Percentiles rank a stretch among this genome's conserved stretches.
These are phyloP conservation scores for Orthosia incerta DNA, from an alignment of 2,888 invertebrate genomes.

Conservation along the genomic window DNA sequence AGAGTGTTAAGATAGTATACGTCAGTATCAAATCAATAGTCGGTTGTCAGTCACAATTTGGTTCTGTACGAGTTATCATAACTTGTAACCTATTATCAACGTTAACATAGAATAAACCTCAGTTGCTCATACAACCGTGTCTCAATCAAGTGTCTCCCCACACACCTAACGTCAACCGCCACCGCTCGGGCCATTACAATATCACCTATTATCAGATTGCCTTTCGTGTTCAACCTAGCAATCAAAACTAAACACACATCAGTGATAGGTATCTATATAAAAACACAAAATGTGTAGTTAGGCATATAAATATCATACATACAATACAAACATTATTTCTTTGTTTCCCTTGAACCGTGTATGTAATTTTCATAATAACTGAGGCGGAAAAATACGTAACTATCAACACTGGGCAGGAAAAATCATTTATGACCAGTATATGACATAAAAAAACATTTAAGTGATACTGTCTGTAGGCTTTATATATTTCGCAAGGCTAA, in stretches of 20 bases:
- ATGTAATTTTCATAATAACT: constrained; percentile 15
- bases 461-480: not conserved
- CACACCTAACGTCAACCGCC: too few relatives aligned
- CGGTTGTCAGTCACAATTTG: too few relatives aligned
- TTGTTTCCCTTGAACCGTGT: constrained; percentile 2
- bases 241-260: not conserved
- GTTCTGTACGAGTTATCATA: too few relatives aligned
- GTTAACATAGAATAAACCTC: too few relatives aligned
- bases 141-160: too few relatives aligned
- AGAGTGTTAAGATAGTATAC: too few relatives aligned
- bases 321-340: constrained; percentile 18
- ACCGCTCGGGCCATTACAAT: too few relatives aligned
- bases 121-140: too few relatives aligned
- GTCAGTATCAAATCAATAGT: too few relatives aligned
- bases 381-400: constrained; percentile 6
- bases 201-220: constrained; percentile 16
- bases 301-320: not conserved
- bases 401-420: not conserved
- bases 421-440: not conserved
- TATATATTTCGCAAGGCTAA: not conserved
- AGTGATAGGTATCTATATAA: not conserved
- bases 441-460: not conserved
- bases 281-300: constrained; percentile 1
- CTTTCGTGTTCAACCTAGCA: not conserved
- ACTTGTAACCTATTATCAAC: too few relatives aligned